phyloP scores from a whole-genome alignment of 2,797 vertebrate genomes.

The Anguilla anguilla region DNA sequence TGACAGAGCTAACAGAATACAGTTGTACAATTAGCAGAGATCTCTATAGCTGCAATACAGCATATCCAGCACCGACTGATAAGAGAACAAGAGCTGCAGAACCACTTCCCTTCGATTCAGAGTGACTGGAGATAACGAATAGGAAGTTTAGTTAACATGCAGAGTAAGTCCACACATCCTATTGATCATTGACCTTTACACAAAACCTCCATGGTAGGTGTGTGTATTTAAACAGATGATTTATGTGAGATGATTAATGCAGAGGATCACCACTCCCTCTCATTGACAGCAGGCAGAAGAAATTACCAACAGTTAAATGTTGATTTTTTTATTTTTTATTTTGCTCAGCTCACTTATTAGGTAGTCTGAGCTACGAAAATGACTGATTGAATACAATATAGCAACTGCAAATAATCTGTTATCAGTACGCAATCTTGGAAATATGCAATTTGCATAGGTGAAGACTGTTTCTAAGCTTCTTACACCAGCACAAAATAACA shows the following conservation, averaged over 20 bases:
- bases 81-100: not conserved
- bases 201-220: not conserved
- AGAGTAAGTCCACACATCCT: not conserved
- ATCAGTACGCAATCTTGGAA: not conserved
- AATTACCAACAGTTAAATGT: not conserved
- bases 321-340: not conserved
- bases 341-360: not conserved
- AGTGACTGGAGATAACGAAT: not conserved
- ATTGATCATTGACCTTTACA: constrained; percentile 17
- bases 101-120: constrained; percentile 7
- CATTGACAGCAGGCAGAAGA: not conserved
- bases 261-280: not conserved
- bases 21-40: not conserved
- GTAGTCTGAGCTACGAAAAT: not conserved
- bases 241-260: not conserved
- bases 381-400: not conserved
- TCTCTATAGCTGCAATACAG: not conserved
- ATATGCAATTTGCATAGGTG: not conserved
- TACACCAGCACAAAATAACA: not conserved
- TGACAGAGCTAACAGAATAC: not conserved
- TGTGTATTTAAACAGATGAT: not conserved
- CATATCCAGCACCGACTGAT: not conserved
- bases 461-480: not conserved
- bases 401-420: not conserved
- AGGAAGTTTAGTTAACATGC: constrained; percentile 14